These are phyloP conservation scores for Nothura maculosa DNA, from an alignment of 2,797 vertebrate species.

Conservation along the genomic window DNA sequence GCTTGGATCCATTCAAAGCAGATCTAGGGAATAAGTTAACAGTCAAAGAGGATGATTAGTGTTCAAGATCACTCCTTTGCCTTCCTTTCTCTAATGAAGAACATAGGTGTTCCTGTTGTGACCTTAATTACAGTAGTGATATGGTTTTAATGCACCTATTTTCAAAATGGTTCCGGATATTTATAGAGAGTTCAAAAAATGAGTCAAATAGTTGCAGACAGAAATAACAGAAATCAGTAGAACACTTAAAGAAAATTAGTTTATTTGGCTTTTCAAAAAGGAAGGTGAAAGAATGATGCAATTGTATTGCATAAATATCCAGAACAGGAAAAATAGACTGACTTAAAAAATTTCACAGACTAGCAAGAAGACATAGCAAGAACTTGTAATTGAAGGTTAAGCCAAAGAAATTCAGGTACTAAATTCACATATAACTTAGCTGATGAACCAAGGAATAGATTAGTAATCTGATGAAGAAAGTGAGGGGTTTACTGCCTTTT, in stretches of 20 bases:
- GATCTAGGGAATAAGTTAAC: background rate
- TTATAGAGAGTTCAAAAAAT: background rate
- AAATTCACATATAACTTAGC: background rate
- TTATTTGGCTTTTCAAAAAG: background rate
- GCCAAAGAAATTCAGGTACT: background rate
- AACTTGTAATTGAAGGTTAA: background rate
- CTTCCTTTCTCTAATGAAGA: background rate
- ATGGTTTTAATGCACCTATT: background rate
- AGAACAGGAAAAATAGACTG: background rate
- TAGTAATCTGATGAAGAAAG: background rate
- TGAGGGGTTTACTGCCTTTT: background rate
- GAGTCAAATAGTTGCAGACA: background rate
- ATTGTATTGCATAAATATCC: background rate
- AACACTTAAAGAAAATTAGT: background rate
- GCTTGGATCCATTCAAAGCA: background rate
- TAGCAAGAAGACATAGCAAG: background rate
- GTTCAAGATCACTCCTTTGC: background rate
- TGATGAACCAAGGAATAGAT: background rate
- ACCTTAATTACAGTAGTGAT: background rate
- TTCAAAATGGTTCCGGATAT: background rate
- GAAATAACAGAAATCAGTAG: background rate
- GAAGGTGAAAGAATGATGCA: background rate
- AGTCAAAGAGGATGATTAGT: background rate
- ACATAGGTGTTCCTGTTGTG: background rate
- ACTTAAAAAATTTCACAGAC: background rate